Evolutionary conservation across 2,797 vertebrate species (phyloP).

Genomic region (Aldrovandia affinis): DNA sequence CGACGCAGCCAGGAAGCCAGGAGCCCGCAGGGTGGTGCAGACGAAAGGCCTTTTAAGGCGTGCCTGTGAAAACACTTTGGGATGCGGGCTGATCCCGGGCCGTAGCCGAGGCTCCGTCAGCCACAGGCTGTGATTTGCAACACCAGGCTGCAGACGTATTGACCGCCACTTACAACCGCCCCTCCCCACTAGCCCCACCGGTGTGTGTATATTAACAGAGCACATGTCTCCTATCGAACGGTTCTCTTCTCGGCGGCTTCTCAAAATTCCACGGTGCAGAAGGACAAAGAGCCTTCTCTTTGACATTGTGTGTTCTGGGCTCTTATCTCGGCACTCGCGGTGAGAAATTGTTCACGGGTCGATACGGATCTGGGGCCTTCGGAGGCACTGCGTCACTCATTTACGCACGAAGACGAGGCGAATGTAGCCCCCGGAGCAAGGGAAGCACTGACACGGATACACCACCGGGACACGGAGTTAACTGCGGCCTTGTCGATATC

Average conservation of each 20-base stretch:
- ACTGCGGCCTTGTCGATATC: background rate
- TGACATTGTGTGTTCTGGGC: background rate
- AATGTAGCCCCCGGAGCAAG: background rate
- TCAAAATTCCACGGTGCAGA: slow-evolving; percentile 1
- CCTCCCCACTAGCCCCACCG: background rate
- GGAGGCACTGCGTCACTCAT: background rate
- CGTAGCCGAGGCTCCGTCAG: background rate
- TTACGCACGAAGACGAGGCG: background rate
- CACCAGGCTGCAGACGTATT: slow-evolving; percentile 15
- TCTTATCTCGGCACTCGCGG: background rate
- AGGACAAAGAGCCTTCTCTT: background rate
- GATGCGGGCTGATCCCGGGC: background rate
- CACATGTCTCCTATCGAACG: slow-evolving; percentile 17
- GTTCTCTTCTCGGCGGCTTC: background rate
- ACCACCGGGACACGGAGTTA: background rate
- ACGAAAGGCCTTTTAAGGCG: background rate
- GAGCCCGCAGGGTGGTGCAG: background rate
- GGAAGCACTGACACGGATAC: background rate
- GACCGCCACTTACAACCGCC: background rate
- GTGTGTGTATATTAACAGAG: slow-evolving; percentile 1
- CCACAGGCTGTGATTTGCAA: slow-evolving; percentile 5
- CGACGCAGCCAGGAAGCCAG: background rate
- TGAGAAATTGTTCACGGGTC: background rate
- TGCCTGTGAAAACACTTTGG: background rate
- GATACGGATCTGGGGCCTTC: background rate